Base-by-base conservation (phyloP, 2,888 invertebrate genomes). In the Eilema depressum region DNA sequence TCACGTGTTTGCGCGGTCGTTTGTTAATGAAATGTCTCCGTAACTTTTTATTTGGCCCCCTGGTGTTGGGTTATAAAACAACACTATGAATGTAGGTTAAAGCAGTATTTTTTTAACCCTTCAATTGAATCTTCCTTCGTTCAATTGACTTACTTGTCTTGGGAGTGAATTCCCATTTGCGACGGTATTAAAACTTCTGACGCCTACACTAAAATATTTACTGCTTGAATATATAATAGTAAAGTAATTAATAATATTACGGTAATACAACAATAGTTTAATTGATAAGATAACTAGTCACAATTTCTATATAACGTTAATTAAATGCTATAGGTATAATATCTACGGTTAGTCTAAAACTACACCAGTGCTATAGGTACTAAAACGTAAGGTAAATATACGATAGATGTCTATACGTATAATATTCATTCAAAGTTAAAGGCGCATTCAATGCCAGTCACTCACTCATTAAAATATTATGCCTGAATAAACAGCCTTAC, bases 381-480 rank as follows among this genome's bases (percentile, higher is more conserved):
- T 57, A 25, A 57, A 57, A 56, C 23, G 14, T 65, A 25, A 8
- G 8, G 10, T 26, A n/a, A 33, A 28, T 65, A 17, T 25, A 57
- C n/a, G 3, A 57, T 33, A 65, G 5, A 33, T 26, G 33, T 41
- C 23, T 57, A 75, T 69, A 60, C 70, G 63, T 33, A 76, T 68
- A 73, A 57, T 70, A 75, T 66, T 69, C 59, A 75, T 83, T 76
- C 66, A 77, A 75, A 69, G 33, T 74, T 56, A 71, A 75, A 64
- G 60, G 62, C 67, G 70, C 57, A 73, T 71, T 79, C 68, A 56
- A 75, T 76, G 71, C 66, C 66, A 72, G 71, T 73, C 57, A 30
- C 28, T 28, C 1, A 68, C 78, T 83, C 81, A 83, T 86, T 85
- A 83, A 86, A 86, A 84, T 86, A 77, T 82, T 81, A 70, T 70